Evolutionary conservation across 1,140 invertebrate species (phyloP), one percentile per base, ranked within the genome.

Genomic region (Metaphire vulgaris): DNA sequence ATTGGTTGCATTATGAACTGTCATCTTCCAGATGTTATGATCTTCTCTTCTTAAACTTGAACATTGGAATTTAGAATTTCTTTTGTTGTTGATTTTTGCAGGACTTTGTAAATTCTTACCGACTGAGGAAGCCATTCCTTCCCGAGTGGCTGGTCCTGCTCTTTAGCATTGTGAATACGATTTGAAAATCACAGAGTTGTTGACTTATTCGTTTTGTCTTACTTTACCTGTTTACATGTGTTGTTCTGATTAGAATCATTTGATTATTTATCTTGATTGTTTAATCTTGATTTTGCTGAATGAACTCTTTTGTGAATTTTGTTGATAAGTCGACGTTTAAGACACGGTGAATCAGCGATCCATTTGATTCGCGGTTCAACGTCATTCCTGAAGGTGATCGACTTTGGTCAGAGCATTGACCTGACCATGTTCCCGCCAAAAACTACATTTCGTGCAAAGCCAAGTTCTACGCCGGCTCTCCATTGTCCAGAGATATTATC

Each of bases 401-500:
- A 95, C 85, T 93, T 93, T 87, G 93, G 93, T 67, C 91, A 92
- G 82, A 90, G 91, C 78, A 95, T 95, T 85, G 95, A 97, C 84
- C 93, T 97, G 91, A 90, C 88, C 65, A 84, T 93, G 69, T 94
- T 93, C 81, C 92, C 93, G 33, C 85, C 89, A 77, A 90, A 89
- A 72, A 93, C 92, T 21, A 90, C 90, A 71, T 97, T 97, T 85
- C 91, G 88, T 81, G 88, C 89, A 81, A n/a, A n/a, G n/a, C n/a
- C n/a, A n/a, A n/a, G n/a, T n/a, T 88, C 90, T 76, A 90, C 92
- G 68, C 89, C 89, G 73, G 92, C 92, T 12, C 93, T 94, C 81
- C 91, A 91, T 34, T 95, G 93, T 82, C 91, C 91, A 76, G 93
- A 95, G 87, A 95, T 95, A 93, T 89, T 90, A 81, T 92, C 93